Conservation (phyloP, 2,113 vertebrate genomes). For the Brachyhypopomus gauderio region DNA sequence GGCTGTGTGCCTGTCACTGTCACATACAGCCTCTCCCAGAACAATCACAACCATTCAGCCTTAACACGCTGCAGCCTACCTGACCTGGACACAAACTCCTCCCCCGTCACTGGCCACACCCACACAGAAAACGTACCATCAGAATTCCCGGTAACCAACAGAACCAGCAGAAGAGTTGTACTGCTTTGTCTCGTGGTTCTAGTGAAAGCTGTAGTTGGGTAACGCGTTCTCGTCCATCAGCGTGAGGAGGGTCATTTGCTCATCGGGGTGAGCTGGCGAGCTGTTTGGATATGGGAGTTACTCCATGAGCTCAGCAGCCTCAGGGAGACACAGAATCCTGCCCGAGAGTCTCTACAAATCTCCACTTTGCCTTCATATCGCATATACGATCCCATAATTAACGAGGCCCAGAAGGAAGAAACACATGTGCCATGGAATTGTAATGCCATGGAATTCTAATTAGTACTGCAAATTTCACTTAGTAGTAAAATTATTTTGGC, state of each 20-base stretch:
- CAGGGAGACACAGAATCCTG: not conserved
- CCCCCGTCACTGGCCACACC: not conserved
- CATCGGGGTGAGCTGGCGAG: too few relatives aligned
- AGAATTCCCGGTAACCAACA: not conserved
- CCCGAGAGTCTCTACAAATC: too few relatives aligned
- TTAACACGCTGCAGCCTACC: too few relatives aligned
- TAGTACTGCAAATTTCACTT: too few relatives aligned
- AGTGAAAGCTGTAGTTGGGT: conserved; percentile 29
- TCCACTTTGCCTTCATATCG: too few relatives aligned
- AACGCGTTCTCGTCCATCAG: not conserved
- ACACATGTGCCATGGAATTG: too few relatives aligned
- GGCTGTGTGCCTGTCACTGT: not conserved
- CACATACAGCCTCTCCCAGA: not conserved
- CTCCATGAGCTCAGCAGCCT: not conserved
- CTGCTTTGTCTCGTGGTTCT: conserved; percentile 27
- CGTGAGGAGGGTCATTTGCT: not conserved
- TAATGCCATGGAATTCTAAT: too few relatives aligned
- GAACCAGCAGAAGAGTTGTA: not conserved
- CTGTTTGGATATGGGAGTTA: too few relatives aligned
- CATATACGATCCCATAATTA: too few relatives aligned
- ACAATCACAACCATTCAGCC: not conserved
- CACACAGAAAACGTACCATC: not conserved
- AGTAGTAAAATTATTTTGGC: too few relatives aligned
- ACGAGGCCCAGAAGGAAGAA: too few relatives aligned
- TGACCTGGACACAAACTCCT: not conserved